phyloP scores from a whole-genome alignment of 1,140 invertebrate species.

The Cotesia chilonis region DNA sequence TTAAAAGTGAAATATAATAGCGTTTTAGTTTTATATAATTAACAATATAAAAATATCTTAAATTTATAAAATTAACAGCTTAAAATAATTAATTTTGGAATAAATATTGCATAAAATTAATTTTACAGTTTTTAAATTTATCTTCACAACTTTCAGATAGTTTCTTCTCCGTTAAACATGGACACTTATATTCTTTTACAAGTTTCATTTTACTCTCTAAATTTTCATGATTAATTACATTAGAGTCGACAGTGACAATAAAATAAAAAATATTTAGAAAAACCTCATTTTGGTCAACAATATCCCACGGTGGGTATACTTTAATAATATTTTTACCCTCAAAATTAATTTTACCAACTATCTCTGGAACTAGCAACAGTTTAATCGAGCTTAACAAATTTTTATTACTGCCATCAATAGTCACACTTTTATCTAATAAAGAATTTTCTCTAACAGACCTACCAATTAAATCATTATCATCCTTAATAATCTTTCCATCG shows the following conservation, averaged over 20 bases:
- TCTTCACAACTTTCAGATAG: constrained; percentile 47
- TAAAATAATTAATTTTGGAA: constrained; percentile 34
- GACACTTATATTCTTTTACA: constrained; percentile 51
- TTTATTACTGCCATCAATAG: neutral
- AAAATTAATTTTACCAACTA: constrained; percentile 49
- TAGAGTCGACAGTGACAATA: constrained; percentile 38
- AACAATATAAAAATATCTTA: too few species aligned
- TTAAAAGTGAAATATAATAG: too few species aligned
- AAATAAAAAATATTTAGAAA: constrained; percentile 51
- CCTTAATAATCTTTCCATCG: constrained; percentile 48
- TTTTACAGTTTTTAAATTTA: constrained; percentile 47
- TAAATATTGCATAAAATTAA: constrained; percentile 48
- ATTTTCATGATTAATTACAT: neutral
- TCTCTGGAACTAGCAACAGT: constrained; percentile 53
- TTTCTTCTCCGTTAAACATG: constrained; percentile 47
- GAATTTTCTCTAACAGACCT: neutral
- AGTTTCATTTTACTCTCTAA: neutral
- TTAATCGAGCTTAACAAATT: constrained; percentile 36
- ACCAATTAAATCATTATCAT: constrained; percentile 48
- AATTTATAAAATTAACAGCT: too few species aligned
- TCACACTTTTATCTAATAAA: neutral
- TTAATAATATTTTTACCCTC: constrained; percentile 47
- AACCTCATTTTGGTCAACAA: constrained; percentile 46
- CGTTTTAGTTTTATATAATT: too few species aligned
- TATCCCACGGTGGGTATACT: constrained; percentile 56